Evolutionary conservation across 92 coral and sea anemone species (phyloP).

Genomic region (Epizoanthus ramosus): DNA sequence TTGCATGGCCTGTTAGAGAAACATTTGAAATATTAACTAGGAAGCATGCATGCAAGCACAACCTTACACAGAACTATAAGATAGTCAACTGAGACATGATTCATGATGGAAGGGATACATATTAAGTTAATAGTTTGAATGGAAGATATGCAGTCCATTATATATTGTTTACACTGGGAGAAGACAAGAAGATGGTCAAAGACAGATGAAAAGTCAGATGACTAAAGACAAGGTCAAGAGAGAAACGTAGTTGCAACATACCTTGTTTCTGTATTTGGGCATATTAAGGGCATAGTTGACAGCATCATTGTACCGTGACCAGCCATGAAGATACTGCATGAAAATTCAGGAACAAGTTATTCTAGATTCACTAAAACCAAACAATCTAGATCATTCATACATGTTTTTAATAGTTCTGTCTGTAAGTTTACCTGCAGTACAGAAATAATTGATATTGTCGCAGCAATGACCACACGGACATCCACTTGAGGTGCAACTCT

Average conservation of each 20-base stretch:
- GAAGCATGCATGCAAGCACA: too few relatives aligned
- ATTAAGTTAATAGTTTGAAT: too few relatives aligned
- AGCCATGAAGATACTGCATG: constrained; percentile 93
- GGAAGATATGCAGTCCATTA: too few relatives aligned
- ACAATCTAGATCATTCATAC: too few relatives aligned
- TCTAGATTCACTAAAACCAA: background rate
- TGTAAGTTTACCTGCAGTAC: constrained; percentile 77
- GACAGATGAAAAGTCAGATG: too few relatives aligned
- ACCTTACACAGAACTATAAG: too few relatives aligned
- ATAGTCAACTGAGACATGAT: too few relatives aligned
- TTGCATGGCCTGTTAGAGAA: constrained; percentile 75
- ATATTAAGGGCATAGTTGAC: constrained; percentile 91
- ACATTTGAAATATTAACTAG: background rate
- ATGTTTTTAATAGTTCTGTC: too few relatives aligned
- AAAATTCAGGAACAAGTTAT: background rate
- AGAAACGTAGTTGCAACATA: constrained; percentile 12
- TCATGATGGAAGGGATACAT: too few relatives aligned
- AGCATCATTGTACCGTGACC: constrained; percentile 97
- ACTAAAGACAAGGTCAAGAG: background rate
- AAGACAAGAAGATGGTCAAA: too few relatives aligned
- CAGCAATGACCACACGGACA: constrained; percentile 94
- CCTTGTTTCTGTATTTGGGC: constrained; percentile 99
- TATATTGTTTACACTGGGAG: too few relatives aligned
- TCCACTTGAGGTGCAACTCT: constrained; percentile 94
- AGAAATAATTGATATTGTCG: constrained; percentile 85